These are phyloP conservation scores for Caenorhabditis inopinata DNA, from an alignment of 1,140 invertebrate species.

Conservation along the genomic window DNA sequence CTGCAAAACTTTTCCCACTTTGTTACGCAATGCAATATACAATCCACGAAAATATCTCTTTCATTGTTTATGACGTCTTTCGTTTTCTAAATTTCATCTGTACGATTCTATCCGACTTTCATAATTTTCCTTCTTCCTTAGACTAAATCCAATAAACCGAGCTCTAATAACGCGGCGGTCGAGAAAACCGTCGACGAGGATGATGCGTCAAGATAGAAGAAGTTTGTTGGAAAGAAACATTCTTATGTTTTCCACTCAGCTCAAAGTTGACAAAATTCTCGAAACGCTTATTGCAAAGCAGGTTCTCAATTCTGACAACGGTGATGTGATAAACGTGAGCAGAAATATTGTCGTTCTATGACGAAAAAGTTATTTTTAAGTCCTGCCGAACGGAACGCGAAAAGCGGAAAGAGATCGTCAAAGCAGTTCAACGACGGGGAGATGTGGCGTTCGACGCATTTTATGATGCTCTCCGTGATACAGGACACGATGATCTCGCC, in stretches of 20 bases:
- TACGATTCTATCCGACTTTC: too few species aligned
- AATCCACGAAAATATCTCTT: neutral
- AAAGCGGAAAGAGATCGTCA: neutral
- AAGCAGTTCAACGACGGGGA: constrained; percentile 28
- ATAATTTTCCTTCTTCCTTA: neutral
- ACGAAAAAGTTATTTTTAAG: neutral
- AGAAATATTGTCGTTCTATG: too few species aligned
- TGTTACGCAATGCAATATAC: constrained; percentile 19
- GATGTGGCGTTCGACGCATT: constrained; percentile 35
- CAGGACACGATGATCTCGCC: constrained; percentile 4
- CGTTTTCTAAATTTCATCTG: too few species aligned
- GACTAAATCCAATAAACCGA: neutral
- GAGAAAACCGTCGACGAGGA: neutral
- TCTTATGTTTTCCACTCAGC: neutral
- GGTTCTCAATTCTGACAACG: neutral
- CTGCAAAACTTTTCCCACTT: neutral
- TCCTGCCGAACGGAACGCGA: neutral
- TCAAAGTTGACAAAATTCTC: neutral
- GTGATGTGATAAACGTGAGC: constrained; percentile 7
- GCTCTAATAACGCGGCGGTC: neutral
- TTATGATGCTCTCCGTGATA: constrained; percentile 21
- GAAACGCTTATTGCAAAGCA: neutral
- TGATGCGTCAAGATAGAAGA: constrained; percentile 13
- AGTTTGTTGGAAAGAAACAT: constrained; percentile 5
- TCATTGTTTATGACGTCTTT: neutral